Conservation (phyloP, 2,888 invertebrate species). For the Meiosimyza decipiens region DNA sequence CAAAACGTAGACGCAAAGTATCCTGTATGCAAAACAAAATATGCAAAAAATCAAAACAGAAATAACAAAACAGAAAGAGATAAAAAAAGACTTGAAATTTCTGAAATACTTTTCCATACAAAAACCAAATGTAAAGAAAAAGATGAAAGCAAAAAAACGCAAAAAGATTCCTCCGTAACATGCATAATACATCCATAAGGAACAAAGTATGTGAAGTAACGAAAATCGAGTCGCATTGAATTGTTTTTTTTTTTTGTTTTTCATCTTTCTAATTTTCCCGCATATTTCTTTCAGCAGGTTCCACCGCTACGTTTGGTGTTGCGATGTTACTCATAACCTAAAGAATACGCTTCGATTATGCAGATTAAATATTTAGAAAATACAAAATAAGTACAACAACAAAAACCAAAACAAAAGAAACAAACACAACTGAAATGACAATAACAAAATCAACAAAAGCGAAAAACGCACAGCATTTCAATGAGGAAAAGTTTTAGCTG, state of each 20-base stretch:
- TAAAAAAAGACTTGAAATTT: slow-evolving; percentile 24
- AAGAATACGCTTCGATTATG: slow-evolving; percentile 49
- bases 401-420: slow-evolving; percentile 23
- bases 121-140: neutral
- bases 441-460: slow-evolving; percentile 31
- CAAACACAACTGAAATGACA: slow-evolving; percentile 6
- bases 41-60: slow-evolving; percentile 22
- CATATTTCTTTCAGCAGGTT: neutral
- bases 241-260: too few species aligned
- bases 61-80: slow-evolving; percentile 13
- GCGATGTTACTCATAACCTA: neutral
- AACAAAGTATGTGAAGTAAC: slow-evolving; percentile 19
- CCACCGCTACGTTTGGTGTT: neutral
- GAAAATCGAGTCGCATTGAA: neutral
- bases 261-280: too few species aligned
- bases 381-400: slow-evolving; percentile 44
- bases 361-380: slow-evolving; percentile 51
- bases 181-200: slow-evolving; percentile 23
- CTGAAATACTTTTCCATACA: slow-evolving; percentile 25
- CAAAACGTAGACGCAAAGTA: neutral
- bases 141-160: neutral
- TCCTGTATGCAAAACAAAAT: slow-evolving; percentile 17
- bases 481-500: slow-evolving; percentile 28
- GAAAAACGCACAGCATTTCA: slow-evolving; percentile 35
- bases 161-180: neutral